phyloP scores from a whole-genome alignment of 1,140 invertebrate genomes.

The Lucilia sericata region DNA sequence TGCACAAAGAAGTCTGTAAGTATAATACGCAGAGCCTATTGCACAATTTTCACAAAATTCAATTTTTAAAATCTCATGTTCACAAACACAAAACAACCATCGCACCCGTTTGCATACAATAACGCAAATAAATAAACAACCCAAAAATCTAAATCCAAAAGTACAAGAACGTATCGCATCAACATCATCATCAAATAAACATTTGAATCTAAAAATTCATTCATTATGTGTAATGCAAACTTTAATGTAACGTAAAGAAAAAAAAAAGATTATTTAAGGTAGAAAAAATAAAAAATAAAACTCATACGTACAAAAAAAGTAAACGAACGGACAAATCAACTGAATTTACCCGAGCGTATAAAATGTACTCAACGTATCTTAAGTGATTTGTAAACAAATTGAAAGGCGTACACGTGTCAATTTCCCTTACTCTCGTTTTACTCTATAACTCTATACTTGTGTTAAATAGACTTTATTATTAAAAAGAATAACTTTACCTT shows the following conservation, averaged over 20 bases:
- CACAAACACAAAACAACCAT: neutral
- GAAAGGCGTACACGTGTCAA: constrained; percentile 41
- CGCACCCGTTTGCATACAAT: neutral
- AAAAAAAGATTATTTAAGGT: neutral
- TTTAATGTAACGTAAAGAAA: neutral
- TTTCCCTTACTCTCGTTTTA: neutral
- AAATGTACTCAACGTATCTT: constrained; percentile 1
- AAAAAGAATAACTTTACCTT: constrained; percentile 37
- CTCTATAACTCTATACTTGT: too few relatives aligned
- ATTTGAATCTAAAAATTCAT: neutral
- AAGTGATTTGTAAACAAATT: constrained; percentile 43
- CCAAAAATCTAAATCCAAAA: neutral
- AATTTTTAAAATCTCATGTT: neutral
- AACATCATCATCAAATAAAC: neutral
- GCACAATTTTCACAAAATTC: neutral
- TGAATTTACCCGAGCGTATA: constrained; percentile 3
- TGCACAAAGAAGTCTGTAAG: neutral
- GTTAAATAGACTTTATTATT: neutral
- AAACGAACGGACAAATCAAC: neutral
- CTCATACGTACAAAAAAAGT: neutral
- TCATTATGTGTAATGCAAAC: neutral
- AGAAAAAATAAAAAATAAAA: neutral
- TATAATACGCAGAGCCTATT: neutral
- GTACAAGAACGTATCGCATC: neutral
- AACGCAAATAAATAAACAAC: neutral